Conservation (phyloP, 1,140 invertebrate genomes). For the Drosophila insularis region DNA sequence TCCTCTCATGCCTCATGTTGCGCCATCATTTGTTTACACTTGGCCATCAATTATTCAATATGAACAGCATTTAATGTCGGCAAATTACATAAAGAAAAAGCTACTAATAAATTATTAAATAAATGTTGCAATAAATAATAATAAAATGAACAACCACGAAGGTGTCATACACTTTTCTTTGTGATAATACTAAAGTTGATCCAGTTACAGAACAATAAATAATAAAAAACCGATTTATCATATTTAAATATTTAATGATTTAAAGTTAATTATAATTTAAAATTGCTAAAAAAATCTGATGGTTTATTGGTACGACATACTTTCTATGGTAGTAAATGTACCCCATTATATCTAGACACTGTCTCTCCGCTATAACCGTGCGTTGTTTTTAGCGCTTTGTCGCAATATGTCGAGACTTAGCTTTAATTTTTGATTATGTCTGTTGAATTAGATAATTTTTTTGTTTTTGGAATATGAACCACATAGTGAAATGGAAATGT, state of each 20-base stretch:
- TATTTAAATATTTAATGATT: neutral
- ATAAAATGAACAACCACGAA: slow-evolving; percentile 7
- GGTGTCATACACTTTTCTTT: slow-evolving; percentile 24
- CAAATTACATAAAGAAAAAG: slow-evolving; percentile 68
- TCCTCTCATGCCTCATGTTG: slow-evolving; percentile 31
- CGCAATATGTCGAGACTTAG: slow-evolving; percentile 38
- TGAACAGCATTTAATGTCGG: slow-evolving; percentile 42
- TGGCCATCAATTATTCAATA: slow-evolving; percentile 73
- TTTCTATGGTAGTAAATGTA: neutral
- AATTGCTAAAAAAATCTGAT: too few species aligned
- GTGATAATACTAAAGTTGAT: too few species aligned
- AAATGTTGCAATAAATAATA: slow-evolving; percentile 62
- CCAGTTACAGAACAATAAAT: too few species aligned
- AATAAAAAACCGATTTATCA: neutral
- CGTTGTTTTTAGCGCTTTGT: slow-evolving; percentile 42
- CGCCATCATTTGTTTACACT: slow-evolving; percentile 63
- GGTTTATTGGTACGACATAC: neutral
- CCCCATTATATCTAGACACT: neutral
- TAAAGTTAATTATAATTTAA: neutral
- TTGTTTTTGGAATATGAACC: slow-evolving; percentile 36
- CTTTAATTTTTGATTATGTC: slow-evolving; percentile 50
- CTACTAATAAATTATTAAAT: slow-evolving; percentile 70
- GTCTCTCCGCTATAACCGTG: slow-evolving; percentile 40
- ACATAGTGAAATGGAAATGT: slow-evolving; percentile 16
- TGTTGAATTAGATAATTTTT: slow-evolving; percentile 69